Conservation (phyloP, 2,113 vertebrate species). For the Catharus fuscescens region DNA sequence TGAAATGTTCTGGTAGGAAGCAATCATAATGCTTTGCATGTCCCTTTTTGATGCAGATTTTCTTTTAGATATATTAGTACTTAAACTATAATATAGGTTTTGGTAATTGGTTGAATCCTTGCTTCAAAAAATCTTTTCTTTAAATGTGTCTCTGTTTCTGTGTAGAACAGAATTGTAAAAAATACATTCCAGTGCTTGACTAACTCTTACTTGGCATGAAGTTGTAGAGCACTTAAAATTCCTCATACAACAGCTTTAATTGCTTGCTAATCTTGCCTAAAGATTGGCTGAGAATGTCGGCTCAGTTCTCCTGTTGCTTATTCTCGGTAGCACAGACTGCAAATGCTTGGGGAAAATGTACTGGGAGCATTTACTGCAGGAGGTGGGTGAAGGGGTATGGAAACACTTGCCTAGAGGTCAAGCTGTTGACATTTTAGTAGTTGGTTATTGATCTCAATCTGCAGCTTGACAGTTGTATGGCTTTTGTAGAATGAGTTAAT, state of each 20-base stretch:
- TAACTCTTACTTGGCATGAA: slow-evolving; percentile 50
- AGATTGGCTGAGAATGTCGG: slow-evolving; percentile 34
- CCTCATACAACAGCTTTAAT: slow-evolving; percentile 38
- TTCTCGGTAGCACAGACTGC: not conserved
- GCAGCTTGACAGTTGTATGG: not conserved
- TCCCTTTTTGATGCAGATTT: not conserved
- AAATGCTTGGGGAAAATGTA: not conserved
- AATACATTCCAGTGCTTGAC: slow-evolving; percentile 14
- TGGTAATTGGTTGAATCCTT: not conserved
- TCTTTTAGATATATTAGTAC: not conserved
- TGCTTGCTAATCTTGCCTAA: slow-evolving; percentile 35
- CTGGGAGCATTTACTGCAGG: not conserved
- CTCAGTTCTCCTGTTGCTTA: not conserved
- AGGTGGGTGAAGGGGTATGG: not conserved
- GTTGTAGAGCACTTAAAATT: slow-evolving; percentile 56
- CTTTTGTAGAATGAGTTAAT: slow-evolving; percentile 32
- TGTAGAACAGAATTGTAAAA: not conserved
- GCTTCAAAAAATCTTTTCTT: not conserved
- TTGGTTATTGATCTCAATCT: not conserved
- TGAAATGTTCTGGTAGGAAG: not conserved
- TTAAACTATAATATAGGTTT: not conserved
- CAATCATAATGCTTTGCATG: not conserved
- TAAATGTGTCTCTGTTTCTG: not conserved
- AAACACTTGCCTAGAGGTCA: not conserved
- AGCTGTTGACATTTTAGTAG: not conserved